Evolutionary conservation across 2,113 vertebrate genomes (phyloP), one percentile per base, ranked within the genome.

Genomic region (Podilymbus podiceps): DNA sequence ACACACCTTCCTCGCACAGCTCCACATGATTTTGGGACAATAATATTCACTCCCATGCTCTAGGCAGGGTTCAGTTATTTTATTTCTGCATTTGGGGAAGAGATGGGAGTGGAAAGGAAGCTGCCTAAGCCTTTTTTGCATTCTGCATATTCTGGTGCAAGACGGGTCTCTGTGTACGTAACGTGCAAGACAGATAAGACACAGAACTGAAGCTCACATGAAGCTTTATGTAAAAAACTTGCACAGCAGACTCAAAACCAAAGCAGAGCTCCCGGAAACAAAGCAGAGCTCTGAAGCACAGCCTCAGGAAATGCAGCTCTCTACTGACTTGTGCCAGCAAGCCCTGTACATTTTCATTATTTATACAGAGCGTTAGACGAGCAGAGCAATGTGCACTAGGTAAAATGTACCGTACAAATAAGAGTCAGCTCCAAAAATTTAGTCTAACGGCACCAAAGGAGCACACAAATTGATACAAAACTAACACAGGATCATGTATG

Each of bases 271-370:
- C 76, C 79, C 2, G 9, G 89, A 90, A 94, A 75, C 50, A 22
- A 74, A 69, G 81, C 75, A 27, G 77, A 75, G 76, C 89, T 92
- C 89, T 49, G 83, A 84, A 94, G 91, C 86, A 86, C 77, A 87
- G 84, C 89, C 89, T 94, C 69, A 16, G 91, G 81, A 97, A 95
- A 95, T 3, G 52, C 85, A 85, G 91, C 63, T 68, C 79, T 80
- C 69, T 2, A 1, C 86, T 5, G 47, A 74, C 95, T 89, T 92
- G 91, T 94, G 95, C 93, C 94, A 96, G 91, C 96, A 95, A 84
- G 95, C 89, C 80, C 86, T 77, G 89, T 55, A 52, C 42, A 4
- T 67, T 94, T 96, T 71, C 93, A 94, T 95, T 94, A 92, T 96
- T 96, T 93, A 93, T 88, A 59, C 5, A 64, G 80, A 72, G 84